phyloP scores from a whole-genome alignment of 2,113 vertebrate genomes.

The Lepisosteus osseus region DNA sequence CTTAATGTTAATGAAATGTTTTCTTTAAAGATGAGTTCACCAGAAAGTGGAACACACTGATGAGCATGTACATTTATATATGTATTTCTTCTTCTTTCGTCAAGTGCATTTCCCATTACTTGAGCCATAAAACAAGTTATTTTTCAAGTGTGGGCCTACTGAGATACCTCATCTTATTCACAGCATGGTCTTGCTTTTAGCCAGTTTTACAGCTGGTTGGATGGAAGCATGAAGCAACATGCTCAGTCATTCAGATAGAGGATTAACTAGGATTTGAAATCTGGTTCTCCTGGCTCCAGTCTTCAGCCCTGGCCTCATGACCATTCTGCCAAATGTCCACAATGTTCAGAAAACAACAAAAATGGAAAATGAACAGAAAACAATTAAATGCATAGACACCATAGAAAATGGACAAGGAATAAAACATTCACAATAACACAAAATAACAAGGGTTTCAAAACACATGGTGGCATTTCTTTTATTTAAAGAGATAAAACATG shows the following conservation, averaged over 20 bases:
- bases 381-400: neutral
- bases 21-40: too few species aligned
- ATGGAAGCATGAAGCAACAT: constrained; percentile 45
- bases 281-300: constrained; percentile 9
- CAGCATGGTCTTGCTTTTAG: constrained; percentile 60
- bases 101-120: constrained; percentile 38
- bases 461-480: constrained; percentile 22
- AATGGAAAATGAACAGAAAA: constrained; percentile 8
- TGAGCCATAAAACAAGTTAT: constrained; percentile 47
- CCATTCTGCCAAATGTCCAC: neutral
- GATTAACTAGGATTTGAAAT: constrained; percentile 50
- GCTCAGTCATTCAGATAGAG: constrained; percentile 64
- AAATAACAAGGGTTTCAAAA: neutral
- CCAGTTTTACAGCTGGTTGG: constrained; percentile 62
- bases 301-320: neutral
- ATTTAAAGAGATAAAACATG: constrained; percentile 38
- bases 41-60: too few species aligned
- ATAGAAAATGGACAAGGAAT: too few species aligned
- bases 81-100: too few species aligned
- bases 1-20: too few species aligned
- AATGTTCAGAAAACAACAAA: neutral
- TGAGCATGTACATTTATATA: too few species aligned
- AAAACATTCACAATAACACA: constrained; percentile 2
- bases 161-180: constrained; percentile 67
- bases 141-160: constrained; percentile 44